phyloP scores from a whole-genome alignment of 2,797 vertebrate species.

The Okamejei kenojei region DNA sequence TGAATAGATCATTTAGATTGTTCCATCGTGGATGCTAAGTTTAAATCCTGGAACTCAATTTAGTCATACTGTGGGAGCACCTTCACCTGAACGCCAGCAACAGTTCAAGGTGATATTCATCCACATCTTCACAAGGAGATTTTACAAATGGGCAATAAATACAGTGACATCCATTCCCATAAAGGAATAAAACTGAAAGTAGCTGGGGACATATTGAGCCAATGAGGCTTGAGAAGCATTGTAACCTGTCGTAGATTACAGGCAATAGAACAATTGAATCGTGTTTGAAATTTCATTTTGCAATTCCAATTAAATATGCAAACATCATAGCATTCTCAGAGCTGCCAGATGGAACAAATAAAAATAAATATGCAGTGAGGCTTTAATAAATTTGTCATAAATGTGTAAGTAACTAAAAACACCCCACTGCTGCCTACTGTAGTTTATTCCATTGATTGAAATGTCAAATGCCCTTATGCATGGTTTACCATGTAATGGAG shows the following conservation, averaged over 20 bases:
- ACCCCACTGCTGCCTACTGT: not conserved
- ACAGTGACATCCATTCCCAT: too few species aligned
- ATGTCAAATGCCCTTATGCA: slow-evolving; percentile 21
- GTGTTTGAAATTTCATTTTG: not conserved
- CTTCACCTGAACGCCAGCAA: too few species aligned
- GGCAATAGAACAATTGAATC: not conserved
- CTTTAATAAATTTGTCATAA: not conserved
- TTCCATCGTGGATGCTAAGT: too few species aligned
- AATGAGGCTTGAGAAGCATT: not conserved
- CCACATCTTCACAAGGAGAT: too few species aligned
- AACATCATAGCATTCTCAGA: not conserved
- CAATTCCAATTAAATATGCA: slow-evolving; percentile 29
- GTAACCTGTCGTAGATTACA: not conserved
- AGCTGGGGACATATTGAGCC: not conserved
- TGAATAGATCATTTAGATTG: too few species aligned
- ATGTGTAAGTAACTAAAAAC: slow-evolving; percentile 5
- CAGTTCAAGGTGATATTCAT: too few species aligned
- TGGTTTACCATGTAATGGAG: slow-evolving; percentile 9
- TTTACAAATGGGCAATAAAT: too few species aligned
- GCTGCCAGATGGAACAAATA: not conserved
- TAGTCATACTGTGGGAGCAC: too few species aligned
- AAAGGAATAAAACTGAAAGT: not conserved
- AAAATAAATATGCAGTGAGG: not conserved
- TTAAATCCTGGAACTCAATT: too few species aligned
- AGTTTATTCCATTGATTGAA: not conserved